Conservation (phyloP, 2,888 invertebrate genomes). For the Leucophenga montana region DNA sequence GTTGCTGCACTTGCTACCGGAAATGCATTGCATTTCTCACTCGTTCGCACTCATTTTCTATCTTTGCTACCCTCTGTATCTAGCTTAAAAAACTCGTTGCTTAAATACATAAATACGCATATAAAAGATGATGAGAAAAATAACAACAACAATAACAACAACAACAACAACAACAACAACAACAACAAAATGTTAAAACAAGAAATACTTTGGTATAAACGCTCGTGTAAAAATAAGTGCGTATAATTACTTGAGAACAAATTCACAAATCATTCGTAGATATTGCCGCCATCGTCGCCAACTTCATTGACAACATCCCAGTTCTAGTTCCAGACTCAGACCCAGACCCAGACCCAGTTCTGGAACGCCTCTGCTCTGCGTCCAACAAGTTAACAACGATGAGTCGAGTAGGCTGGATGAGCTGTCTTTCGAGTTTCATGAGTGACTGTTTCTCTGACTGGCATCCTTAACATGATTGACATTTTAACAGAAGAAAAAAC, state of each 20-base stretch:
- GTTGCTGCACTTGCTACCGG: slow-evolving; percentile 51
- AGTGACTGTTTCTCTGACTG: neutral
- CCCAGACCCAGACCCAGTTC: too few species aligned
- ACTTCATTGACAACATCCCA: too few species aligned
- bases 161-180: too few species aligned
- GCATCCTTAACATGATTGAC: slow-evolving; percentile 14
- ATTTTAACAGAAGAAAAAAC: neutral
- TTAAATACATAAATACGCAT: too few species aligned
- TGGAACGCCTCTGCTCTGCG: too few species aligned
- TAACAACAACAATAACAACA: too few species aligned
- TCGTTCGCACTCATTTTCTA: neutral
- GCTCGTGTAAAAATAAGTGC: slow-evolving; percentile 20
- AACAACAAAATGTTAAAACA: too few species aligned
- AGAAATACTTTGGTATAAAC: too few species aligned
- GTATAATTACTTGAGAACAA: slow-evolving; percentile 19
- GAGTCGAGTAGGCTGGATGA: slow-evolving; percentile 4
- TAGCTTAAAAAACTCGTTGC: too few species aligned
- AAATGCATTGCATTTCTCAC: slow-evolving; percentile 63
- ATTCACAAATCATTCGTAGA: neutral
- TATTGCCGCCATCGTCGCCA: too few species aligned
- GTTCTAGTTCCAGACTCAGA: too few species aligned
- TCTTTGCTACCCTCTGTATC: neutral
- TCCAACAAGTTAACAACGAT: neutral
- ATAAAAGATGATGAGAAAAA: neutral
- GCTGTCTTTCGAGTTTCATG: neutral